Base-by-base conservation (phyloP, 1,140 invertebrate genomes). In the Cylas formicarius region DNA sequence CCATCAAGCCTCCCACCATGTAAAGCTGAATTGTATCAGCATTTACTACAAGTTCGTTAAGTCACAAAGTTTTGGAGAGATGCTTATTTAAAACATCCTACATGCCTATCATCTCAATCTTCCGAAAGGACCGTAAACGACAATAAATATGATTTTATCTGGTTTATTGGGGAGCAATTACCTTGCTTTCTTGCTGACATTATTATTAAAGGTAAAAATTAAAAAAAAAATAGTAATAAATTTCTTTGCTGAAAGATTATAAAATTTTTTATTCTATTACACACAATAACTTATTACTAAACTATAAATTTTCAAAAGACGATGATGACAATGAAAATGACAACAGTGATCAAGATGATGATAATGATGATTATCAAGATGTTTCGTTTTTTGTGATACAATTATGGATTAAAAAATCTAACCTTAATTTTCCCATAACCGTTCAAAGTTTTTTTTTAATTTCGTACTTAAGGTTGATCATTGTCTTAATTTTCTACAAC, bases 151-250 rank as follows among this genome's bases (percentile, higher is more conserved):
- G 42, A 44, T 44, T 44, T 44, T 36, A 24, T 44, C 22, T 44
- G 42, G 42, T 44, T 44, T 36, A 22, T 44, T 20, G 42, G 32
- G 27, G 31, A 44, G 11, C 40, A 44, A 44, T 36, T 44, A 44
- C 42, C 22, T 26, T 44, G 31, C 4, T 44, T 14, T 27, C 8
- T 36, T 22, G 33, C 31, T 7, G 31, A 44, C 36, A 35, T 44
- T 18, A 36, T 44, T 35, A 36, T 44, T 35, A 11, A 44, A 44
- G 28, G 31, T 44, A 36, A 36, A n/a, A 35, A 36, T 6, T 16
- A 36, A 44, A 26, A 17, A 44, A 16, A 35, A 4, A 43, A 41
- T 28, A 16, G 20, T 5, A 18, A 18, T 17, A 0, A 29, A 36
- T 35, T 36, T 44, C 36, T 44, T 34, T 23, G 14, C 3, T 38